Percentiles rank a stretch among this genome's conserved stretches.
phyloP scores from a whole-genome alignment of 2,888 invertebrate genomes.

The Pandemis corylana region DNA sequence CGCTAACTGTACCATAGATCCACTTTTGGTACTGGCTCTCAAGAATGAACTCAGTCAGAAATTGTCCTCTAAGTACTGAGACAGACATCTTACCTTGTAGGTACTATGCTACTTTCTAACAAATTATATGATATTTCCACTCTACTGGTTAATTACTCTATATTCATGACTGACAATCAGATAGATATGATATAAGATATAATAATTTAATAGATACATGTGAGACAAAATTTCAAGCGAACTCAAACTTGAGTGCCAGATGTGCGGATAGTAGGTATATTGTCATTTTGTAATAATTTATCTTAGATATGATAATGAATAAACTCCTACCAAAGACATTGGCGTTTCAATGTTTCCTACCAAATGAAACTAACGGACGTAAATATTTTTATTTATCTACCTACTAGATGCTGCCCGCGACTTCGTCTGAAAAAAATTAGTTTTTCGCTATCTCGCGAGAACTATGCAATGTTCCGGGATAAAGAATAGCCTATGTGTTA shows the following conservation, averaged over 20 bases:
- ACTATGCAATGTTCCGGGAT: no score
- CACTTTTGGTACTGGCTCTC: not conserved
- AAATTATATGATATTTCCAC: no score
- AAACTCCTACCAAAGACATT: conserved; percentile 77
- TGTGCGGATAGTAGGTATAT: conserved; percentile 47
- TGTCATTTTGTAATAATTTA: conserved; percentile 65
- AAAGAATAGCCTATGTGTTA: no score
- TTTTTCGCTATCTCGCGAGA: no score
- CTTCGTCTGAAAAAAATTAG: no score
- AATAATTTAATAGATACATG: not conserved
- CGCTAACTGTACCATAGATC: not conserved
- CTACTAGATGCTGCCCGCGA: no score
- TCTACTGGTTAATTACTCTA: no score
- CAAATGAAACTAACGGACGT: not conserved
- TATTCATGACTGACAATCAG: no score
- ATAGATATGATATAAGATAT: no score
- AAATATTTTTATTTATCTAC: no score
- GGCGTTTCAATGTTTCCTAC: conserved; percentile 43
- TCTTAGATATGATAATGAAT: conserved; percentile 61
- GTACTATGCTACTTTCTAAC: no score
- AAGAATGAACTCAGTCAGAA: conserved; percentile 4
- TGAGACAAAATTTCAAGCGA: not conserved
- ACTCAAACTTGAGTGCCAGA: conserved; percentile 17
- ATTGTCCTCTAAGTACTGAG: not conserved
- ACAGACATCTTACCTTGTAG: no score